Conservation (phyloP, 92 coral and sea anemone genomes). For the Diadumene lineata region DNA sequence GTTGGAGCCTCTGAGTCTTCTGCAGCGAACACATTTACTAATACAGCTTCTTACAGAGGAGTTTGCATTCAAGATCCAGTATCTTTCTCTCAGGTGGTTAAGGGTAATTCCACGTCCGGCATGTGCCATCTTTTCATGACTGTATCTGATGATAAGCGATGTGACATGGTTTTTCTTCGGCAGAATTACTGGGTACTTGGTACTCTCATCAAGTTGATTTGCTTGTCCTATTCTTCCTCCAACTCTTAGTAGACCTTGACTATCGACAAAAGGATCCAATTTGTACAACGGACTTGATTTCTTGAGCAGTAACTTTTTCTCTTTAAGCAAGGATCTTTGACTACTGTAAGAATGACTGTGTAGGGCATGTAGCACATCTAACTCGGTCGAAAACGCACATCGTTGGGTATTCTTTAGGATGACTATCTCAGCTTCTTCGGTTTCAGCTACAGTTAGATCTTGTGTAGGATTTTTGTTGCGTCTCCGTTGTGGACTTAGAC, state of each 20-base stretch:
- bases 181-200: conserved; percentile 23
- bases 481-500: neutral
- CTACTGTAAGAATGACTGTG: too few species aligned
- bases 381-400: neutral
- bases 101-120: conserved; percentile 33
- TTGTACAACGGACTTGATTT: neutral
- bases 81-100: conserved; percentile 19
- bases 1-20: conserved; percentile 15
- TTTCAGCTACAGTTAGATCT: neutral
- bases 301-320: neutral
- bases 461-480: neutral
- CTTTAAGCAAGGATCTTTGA: neutral
- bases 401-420: neutral
- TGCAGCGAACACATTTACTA: conserved; percentile 12
- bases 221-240: conserved; percentile 32
- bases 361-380: neutral
- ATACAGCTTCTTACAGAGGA: conserved; percentile 28
- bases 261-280: neutral
- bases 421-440: neutral
- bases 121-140: conserved; percentile 30
- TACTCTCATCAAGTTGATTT: conserved; percentile 15
- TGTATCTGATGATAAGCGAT: conserved; percentile 29
- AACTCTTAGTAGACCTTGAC: conserved; percentile 1
- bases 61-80: conserved; percentile 38
- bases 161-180: conserved; percentile 34